These are phyloP conservation scores for Barnardius zonarius DNA, from an alignment of 2,113 vertebrate genomes.

Conservation along the genomic window DNA sequence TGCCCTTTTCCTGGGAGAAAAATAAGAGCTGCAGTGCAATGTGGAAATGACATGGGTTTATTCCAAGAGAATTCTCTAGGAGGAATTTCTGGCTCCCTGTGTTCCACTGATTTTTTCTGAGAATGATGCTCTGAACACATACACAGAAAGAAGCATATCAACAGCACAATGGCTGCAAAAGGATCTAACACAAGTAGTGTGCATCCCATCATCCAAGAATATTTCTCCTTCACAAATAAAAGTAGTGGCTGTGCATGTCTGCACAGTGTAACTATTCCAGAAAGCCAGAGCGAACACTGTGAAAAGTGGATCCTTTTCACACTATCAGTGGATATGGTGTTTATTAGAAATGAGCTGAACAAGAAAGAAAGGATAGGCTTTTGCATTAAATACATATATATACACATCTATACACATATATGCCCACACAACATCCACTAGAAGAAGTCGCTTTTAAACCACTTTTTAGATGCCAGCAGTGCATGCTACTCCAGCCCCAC, in stretches of 20 bases:
- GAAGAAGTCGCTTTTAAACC: background rate
- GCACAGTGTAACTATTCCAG: background rate
- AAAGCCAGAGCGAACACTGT: background rate
- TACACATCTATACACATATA: background rate
- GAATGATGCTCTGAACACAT: background rate
- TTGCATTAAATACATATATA: background rate
- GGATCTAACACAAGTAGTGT: background rate
- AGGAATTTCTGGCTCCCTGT: background rate
- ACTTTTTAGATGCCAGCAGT: background rate
- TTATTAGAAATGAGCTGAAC: background rate
- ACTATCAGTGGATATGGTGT: background rate
- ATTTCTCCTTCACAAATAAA: background rate
- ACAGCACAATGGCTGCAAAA: background rate
- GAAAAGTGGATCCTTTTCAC: background rate
- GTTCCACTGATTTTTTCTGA: background rate
- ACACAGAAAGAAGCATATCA: background rate
- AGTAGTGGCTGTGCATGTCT: background rate
- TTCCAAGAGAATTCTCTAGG: background rate
- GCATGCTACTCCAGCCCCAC: background rate
- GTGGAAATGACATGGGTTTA: background rate
- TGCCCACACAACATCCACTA: background rate
- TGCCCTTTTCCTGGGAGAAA: background rate
- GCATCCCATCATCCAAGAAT: background rate
- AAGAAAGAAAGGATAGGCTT: background rate
- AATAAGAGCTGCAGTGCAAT: background rate